These are phyloP conservation scores for Microctonus brassicae DNA, from an alignment of 2,888 invertebrate genomes.

Conservation along the genomic window DNA sequence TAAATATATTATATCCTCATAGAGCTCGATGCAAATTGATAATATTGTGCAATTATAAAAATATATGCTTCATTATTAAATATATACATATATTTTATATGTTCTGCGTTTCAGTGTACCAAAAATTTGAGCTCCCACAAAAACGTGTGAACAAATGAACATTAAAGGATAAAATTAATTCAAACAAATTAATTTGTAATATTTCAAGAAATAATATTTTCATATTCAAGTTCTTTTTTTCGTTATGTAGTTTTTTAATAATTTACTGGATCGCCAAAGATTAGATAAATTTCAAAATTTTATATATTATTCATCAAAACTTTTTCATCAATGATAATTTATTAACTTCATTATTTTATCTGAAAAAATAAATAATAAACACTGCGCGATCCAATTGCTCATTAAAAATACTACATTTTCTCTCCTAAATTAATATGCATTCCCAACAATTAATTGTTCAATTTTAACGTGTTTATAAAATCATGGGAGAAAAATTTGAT, in stretches of 20 bases:
- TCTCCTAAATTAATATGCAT: neutral
- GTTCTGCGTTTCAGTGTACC: slow-evolving; percentile 49
- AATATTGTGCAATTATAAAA: neutral
- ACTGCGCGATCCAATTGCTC: neutral
- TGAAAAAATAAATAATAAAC: neutral
- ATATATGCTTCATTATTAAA: neutral
- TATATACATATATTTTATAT: slow-evolving; percentile 33
- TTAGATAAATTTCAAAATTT: neutral
- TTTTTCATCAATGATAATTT: neutral
- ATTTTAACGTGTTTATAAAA: neutral
- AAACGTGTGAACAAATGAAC: neutral
- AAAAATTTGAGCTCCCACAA: neutral
- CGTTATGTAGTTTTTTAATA: neutral
- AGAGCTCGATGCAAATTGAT: neutral
- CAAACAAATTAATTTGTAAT: neutral
- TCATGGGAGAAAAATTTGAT: slow-evolving; percentile 24
- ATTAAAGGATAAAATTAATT: neutral
- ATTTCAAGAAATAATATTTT: neutral
- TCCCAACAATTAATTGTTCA: neutral
- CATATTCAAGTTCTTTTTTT: neutral
- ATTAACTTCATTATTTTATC: too few species aligned
- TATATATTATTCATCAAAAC: neutral
- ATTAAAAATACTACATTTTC: neutral
- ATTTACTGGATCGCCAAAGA: neutral
- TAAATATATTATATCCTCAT: neutral